Conservation (phyloP, 1,140 invertebrate species). For the Drosophila lacteicornis region DNA sequence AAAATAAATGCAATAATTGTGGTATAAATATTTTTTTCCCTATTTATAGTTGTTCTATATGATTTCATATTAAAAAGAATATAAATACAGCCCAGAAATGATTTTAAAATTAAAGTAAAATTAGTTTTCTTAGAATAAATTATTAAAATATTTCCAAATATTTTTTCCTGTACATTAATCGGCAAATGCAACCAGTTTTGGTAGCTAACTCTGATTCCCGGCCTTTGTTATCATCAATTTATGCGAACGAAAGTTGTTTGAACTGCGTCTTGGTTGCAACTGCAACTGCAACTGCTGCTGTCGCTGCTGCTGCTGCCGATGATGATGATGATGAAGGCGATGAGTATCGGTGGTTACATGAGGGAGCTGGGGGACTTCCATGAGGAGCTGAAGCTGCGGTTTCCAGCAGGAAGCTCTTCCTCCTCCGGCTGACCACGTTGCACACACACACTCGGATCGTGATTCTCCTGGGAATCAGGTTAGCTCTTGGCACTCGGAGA, state of each 20-base stretch:
- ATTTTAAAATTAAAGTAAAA: too few species aligned
- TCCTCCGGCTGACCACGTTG: conserved; percentile 61
- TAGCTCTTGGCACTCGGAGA: conserved; percentile 47
- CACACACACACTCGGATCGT: conserved; percentile 6
- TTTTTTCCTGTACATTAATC: conserved; percentile 27
- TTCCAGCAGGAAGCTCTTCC: conserved; percentile 48
- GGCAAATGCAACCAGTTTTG: conserved; percentile 52
- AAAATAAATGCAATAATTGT: too few species aligned
- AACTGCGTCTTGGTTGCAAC: conserved; percentile 42
- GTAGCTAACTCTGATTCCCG: conserved; percentile 34
- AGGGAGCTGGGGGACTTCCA: conserved; percentile 16
- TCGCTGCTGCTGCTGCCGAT: conserved; percentile 20
- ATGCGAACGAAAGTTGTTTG: conserved; percentile 81
- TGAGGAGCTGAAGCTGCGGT: conserved; percentile 7
- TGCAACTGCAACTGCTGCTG: conserved; percentile 13
- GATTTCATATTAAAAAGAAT: too few species aligned
- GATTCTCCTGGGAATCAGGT: conserved; percentile 75
- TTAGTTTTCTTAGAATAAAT: too few species aligned
- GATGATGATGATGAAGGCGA: conserved; percentile 32
- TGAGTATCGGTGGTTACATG: conserved; percentile 39
- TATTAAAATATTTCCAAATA: too few species aligned
- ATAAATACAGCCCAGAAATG: too few species aligned
- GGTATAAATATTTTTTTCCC: too few species aligned
- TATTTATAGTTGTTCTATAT: too few species aligned
- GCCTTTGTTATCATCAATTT: conserved; percentile 79